phyloP scores from a whole-genome alignment of 2,797 vertebrate species.

The Perdix hodgsoniae region DNA sequence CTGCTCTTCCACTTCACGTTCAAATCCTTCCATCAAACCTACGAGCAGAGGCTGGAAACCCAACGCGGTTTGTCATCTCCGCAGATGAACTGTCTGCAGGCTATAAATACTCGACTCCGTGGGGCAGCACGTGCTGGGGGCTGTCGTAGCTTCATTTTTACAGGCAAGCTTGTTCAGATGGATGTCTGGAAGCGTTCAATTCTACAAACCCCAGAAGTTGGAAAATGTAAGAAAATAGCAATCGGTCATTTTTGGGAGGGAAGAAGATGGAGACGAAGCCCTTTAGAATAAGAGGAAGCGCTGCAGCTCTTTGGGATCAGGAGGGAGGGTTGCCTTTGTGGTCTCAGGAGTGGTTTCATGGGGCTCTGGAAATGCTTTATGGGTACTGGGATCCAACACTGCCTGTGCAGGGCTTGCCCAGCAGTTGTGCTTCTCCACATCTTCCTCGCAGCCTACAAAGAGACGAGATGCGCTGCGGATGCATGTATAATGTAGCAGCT shows the following conservation, averaged over 20 bases:
- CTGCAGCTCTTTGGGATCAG: rapidly evolving
- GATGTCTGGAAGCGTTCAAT: neutral
- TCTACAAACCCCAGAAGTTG: neutral
- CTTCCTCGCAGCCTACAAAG: neutral
- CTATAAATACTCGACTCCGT: neutral
- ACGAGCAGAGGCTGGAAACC: neutral
- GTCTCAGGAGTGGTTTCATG: neutral
- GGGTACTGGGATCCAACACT: neutral
- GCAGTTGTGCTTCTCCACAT: conserved; percentile 5
- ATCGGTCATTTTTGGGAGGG: neutral
- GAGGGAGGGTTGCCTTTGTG: neutral
- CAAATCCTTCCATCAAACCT: neutral
- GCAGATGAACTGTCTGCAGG: neutral
- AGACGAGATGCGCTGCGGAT: neutral
- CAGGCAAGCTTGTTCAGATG: neutral
- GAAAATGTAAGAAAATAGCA: neutral
- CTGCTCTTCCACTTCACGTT: neutral
- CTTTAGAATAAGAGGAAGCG: neutral
- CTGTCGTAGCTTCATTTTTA: neutral
- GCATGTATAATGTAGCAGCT: conserved; percentile 15
- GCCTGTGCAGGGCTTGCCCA: neutral
- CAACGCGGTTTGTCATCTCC: neutral
- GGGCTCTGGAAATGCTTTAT: neutral
- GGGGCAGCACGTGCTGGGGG: neutral
- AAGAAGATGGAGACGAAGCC: neutral